phyloP scores from a whole-genome alignment of 35 echinoderm and acorn worm genomes.

The Eucidaris tribuloides region DNA sequence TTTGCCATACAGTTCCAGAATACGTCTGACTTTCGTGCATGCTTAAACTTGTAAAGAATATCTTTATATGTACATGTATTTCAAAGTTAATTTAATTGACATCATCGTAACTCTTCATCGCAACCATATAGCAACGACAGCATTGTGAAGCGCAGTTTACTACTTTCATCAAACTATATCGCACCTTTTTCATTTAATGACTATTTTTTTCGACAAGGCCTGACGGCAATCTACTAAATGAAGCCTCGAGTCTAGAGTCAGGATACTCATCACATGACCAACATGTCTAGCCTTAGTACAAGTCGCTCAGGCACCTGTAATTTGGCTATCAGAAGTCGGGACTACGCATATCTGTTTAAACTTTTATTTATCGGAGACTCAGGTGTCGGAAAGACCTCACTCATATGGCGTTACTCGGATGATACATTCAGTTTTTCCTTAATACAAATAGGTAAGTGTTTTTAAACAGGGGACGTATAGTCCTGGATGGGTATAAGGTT shows the following conservation, averaged over 20 bases:
- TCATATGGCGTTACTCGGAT: constrained; percentile 81
- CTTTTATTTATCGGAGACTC: constrained; percentile 78
- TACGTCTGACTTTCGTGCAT: too few species aligned
- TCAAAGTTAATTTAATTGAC: too few species aligned
- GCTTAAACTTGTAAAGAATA: too few species aligned
- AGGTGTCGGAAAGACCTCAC: constrained; percentile 68
- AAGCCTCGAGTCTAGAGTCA: constrained; percentile 1
- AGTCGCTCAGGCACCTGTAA: neutral
- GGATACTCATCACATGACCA: constrained; percentile 2
- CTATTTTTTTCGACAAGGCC: neutral
- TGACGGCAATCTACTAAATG: neutral
- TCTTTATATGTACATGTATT: too few species aligned
- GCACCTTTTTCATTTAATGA: neutral
- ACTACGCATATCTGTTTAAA: constrained; percentile 47
- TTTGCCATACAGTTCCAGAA: too few species aligned
- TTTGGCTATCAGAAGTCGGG: constrained; percentile 17
- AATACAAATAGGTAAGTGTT: constrained; percentile 71
- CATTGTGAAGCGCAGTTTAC: neutral
- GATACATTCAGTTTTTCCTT: constrained; percentile 64
- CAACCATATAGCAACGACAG: too few species aligned
- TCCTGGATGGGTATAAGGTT: too few species aligned
- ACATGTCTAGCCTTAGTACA: neutral
- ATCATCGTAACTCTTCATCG: too few species aligned
- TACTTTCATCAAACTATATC: neutral
- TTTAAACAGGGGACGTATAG: too few species aligned